These are phyloP conservation scores for Andrena cerasifolii DNA, from an alignment of 1,140 invertebrate species.

Conservation along the genomic window DNA sequence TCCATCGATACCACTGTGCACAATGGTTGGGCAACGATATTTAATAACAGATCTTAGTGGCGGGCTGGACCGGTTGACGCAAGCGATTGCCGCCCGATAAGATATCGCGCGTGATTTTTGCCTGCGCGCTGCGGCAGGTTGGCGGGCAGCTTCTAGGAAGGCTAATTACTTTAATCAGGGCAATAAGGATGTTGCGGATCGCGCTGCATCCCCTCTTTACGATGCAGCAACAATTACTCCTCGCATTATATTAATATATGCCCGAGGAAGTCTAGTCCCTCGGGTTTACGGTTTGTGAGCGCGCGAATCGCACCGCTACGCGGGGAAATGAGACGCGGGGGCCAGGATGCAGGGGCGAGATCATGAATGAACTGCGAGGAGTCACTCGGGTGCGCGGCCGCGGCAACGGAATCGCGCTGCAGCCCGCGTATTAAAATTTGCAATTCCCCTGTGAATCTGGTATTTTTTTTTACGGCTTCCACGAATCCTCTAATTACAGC, in stretches of 20 bases:
- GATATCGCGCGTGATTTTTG: not conserved
- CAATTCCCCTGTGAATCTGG: not conserved
- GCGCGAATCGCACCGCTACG: constrained; percentile 33
- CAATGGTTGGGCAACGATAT: constrained; percentile 2
- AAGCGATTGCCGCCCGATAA: not conserved
- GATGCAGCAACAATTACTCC: constrained; percentile 57
- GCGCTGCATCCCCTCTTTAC: constrained; percentile 29
- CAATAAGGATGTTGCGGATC: constrained; percentile 66
- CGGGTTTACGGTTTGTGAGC: constrained; percentile 52
- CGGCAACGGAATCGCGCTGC: constrained; percentile 43
- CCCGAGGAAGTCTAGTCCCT: constrained; percentile 31
- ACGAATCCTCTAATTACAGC: constrained; percentile 11
- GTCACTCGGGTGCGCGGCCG: constrained; percentile 13
- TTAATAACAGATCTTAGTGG: constrained; percentile 31
- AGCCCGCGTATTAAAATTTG: constrained; percentile 26
- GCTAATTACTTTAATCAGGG: constrained; percentile 70
- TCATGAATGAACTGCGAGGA: constrained; percentile 55
- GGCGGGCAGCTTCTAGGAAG: constrained; percentile 24
- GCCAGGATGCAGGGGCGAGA: constrained; percentile 32
- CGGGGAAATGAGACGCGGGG: constrained; percentile 14
- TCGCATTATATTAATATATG: constrained; percentile 52
- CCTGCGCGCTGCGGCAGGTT: not conserved
- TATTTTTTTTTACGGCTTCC: not conserved
- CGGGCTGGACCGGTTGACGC: constrained; percentile 18
- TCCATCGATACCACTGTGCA: not conserved